Conservation (phyloP, 2,888 invertebrate species). For the Emmelina monodactyla region DNA sequence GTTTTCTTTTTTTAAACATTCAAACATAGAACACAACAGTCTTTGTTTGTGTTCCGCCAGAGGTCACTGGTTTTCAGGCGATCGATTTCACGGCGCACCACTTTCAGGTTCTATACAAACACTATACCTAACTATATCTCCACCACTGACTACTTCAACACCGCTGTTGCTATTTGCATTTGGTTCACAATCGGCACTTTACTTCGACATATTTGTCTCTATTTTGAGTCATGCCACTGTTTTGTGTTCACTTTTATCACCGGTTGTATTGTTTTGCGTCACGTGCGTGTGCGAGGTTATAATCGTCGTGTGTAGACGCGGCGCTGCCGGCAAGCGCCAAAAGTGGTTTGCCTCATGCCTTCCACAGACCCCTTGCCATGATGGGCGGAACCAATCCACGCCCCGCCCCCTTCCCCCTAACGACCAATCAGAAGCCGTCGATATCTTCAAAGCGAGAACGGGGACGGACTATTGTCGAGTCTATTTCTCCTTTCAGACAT, state of each 20-base stretch:
- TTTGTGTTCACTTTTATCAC: conserved; percentile 13
- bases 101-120: conserved; percentile 15
- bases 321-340: conserved; percentile 59
- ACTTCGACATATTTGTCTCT: conserved; percentile 6
- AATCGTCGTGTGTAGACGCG: conserved; percentile 25
- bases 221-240: conserved; percentile 13
- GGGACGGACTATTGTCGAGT: conserved; percentile 54
- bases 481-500: conserved; percentile 48
- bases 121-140: conserved; percentile 1
- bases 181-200: conserved; percentile 11
- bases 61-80: conserved; percentile 35
- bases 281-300: conserved; percentile 1
- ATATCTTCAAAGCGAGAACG: conserved; percentile 45
- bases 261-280: conserved; percentile 17
- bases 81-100: conserved; percentile 29
- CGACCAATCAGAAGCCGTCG: conserved; percentile 34
- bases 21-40: too few relatives aligned
- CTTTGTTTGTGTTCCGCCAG: conserved; percentile 22
- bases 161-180: conserved; percentile 19
- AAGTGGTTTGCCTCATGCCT: conserved; percentile 47
- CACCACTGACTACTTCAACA: conserved; percentile 17
- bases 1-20: too few relatives aligned
- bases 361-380: conserved; percentile 42
- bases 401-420: conserved; percentile 37
- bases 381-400: conserved; percentile 37